Evolutionary conservation across 1,140 invertebrate species (phyloP).

Genomic region (Pseudoatta argentina): DNA sequence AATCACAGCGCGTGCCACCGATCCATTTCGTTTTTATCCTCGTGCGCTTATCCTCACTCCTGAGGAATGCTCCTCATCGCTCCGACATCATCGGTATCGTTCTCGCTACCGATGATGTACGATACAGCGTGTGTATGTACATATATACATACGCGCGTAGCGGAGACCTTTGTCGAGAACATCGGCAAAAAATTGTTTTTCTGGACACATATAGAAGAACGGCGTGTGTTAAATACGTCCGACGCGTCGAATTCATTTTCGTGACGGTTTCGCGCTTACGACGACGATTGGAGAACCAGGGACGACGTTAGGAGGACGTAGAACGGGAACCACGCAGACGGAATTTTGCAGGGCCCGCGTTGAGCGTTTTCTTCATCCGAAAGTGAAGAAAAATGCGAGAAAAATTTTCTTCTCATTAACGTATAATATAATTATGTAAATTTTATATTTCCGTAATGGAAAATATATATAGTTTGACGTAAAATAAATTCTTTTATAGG

Average conservation of each 20-base stretch:
- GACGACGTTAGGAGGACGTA: constrained; percentile 2
- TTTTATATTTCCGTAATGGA: background rate
- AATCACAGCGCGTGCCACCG: constrained; percentile 48
- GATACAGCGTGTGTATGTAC: background rate
- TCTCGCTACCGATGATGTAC: background rate
- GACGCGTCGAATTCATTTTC: constrained; percentile 13
- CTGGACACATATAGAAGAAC: constrained; percentile 18
- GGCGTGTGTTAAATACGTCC: constrained; percentile 42
- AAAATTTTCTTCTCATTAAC: background rate
- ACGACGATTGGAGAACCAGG: background rate
- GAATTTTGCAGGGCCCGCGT: background rate
- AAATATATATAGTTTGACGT: background rate
- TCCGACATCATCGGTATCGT: background rate
- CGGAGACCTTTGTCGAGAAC: constrained; percentile 50
- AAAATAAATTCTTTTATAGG: background rate
- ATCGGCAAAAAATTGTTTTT: constrained; percentile 73
- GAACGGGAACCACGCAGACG: background rate
- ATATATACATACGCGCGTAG: background rate
- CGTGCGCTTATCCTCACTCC: background rate
- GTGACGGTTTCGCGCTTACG: constrained; percentile 5
- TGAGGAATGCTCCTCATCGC: background rate
- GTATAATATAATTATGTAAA: background rate
- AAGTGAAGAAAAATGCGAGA: background rate
- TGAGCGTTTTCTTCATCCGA: too few species aligned
- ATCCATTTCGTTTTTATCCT: constrained; percentile 67